A percentile compares a stretch with the other conserved stretches of the same genome.
These are phyloP conservation scores for Bos javanicus DNA, from an alignment of 2,113 vertebrate species.

Conservation along the genomic window DNA sequence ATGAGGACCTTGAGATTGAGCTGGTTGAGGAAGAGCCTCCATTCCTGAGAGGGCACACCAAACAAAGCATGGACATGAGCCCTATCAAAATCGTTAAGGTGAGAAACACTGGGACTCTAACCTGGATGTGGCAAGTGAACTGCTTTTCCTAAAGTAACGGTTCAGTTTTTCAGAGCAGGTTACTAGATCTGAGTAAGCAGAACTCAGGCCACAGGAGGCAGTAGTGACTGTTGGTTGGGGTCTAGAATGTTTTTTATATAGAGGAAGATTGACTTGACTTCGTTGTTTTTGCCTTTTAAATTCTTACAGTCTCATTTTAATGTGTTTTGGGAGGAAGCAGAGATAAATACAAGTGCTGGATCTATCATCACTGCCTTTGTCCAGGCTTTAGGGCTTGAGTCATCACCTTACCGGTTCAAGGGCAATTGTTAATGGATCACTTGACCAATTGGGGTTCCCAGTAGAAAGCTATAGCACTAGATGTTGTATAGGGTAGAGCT, in stretches of 20 bases:
- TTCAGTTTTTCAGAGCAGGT: background rate
- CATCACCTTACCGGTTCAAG: background rate
- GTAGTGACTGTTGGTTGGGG: background rate
- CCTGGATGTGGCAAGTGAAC: background rate
- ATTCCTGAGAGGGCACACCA: conserved; percentile 96
- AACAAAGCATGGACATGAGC: conserved; percentile 99
- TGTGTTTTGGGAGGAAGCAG: conserved; percentile 1
- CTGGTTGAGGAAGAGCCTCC: conserved; percentile 98
- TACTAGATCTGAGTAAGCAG: background rate
- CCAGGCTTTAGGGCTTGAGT: background rate
- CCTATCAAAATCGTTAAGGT: conserved; percentile 99
- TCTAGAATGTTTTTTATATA: background rate
- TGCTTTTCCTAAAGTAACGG: background rate
- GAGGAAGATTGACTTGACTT: background rate
- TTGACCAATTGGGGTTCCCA: background rate
- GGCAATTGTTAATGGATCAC: background rate
- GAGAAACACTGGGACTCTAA: background rate
- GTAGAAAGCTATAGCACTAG: background rate
- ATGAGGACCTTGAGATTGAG: conserved; percentile 98
- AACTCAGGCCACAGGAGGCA: background rate
- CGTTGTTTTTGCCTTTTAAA: background rate
- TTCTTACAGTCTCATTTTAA: background rate
- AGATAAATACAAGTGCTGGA: background rate
- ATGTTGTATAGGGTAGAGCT: background rate
- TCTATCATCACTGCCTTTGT: background rate